Evolutionary conservation across 2,113 vertebrate species (phyloP), one percentile per base, ranked within the genome.

Genomic region (Eulemur macaco): DNA sequence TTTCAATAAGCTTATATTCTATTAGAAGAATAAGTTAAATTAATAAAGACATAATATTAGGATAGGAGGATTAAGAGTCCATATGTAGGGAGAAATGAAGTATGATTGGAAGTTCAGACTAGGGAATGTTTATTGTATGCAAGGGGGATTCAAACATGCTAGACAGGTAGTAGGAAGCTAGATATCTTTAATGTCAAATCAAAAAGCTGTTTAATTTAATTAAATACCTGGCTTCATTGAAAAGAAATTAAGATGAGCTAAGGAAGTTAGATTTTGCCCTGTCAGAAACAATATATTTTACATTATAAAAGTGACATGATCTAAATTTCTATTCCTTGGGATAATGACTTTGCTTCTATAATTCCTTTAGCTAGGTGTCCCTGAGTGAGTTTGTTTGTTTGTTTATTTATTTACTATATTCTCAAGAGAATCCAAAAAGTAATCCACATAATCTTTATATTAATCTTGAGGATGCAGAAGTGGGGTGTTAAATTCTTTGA

Each of bases 241-340:
- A 60, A 93, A 89, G 4, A 6, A 96, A 64, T 77, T 82, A 85
- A 56, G 25, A 85, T 58, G n/a, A 76, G 34, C 18, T 91, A 54
- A 82, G n/a, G 60, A 71, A 37, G 13, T 27, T 95, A 52, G 17
- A 73, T 94, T 96, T 87, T 78, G 11, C 56, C 31, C 39, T 92
- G 31, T 95, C 83, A 93, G 45, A 94, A 91, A 63, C 14, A 80
- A 77, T 63, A 77, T 15, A 90, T 31, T 88, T 88, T 45, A 12
- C 25, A 58, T 66, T 54, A 50, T 60, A 85, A 73, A 58, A 85
- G 50, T 91, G 60, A 39, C 23, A 73, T 50, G 47, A 86, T 83
- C 42, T 56, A 45, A 84, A 88, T 42, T 86, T 93, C 66, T 76
- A 80, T 90, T 90, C 29, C 12, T 74, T 90, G 6, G 42, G 7